Percentiles rank a stretch among this genome's conserved stretches.
phyloP scores from a whole-genome alignment of 2,113 vertebrate genomes.

The Chloroceryle aenea region DNA sequence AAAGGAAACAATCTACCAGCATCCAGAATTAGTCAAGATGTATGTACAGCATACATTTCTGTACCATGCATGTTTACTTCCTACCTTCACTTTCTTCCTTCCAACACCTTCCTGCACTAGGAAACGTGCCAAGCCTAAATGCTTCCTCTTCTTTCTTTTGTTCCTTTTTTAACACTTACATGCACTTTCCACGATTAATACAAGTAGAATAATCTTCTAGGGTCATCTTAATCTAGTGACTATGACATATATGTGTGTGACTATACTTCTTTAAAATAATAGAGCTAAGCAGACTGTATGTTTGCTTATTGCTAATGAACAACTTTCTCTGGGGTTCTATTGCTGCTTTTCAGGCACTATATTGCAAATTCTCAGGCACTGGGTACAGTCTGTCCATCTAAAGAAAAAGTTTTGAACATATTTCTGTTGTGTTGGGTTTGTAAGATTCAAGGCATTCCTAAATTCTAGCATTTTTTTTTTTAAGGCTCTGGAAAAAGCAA shows the following conservation, averaged over 20 bases:
- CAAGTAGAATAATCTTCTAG: neutral
- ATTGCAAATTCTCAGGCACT: neutral
- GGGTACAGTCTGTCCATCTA: neutral
- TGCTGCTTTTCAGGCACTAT: neutral
- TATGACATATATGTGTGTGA: neutral
- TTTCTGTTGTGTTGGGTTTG: neutral
- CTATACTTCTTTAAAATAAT: neutral
- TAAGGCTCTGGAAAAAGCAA: constrained; percentile 94
- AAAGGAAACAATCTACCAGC: neutral
- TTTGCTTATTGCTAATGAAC: neutral
- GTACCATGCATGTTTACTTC: neutral
- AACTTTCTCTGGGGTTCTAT: neutral
- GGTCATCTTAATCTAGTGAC: neutral
- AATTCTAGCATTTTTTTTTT: constrained; percentile 21
- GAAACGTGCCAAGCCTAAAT: neutral
- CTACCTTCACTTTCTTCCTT: neutral
- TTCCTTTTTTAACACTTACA: neutral
- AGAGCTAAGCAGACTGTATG: neutral
- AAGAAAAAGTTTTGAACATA: neutral
- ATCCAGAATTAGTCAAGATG: neutral
- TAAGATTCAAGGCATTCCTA: neutral
- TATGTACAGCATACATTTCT: neutral
- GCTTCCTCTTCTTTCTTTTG: neutral
- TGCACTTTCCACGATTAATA: neutral
- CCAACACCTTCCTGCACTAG: neutral